Evolutionary conservation across 2,113 vertebrate genomes (phyloP).

Genomic region (Plecturocebus donacophilus): DNA sequence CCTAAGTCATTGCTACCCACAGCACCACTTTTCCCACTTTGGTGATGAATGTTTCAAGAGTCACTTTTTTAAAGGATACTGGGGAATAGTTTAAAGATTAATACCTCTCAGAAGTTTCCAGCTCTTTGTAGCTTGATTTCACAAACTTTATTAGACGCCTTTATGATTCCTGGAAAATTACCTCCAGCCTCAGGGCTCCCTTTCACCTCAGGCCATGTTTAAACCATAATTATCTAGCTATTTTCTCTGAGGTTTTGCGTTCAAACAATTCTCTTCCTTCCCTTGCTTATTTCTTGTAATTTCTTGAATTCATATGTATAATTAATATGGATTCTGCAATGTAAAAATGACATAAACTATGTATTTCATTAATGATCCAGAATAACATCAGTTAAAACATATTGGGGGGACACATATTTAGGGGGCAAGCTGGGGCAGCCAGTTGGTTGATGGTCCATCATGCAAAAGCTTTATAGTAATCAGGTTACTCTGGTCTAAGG

Average conservation of each 20-base stretch:
- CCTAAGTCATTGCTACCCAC: background rate
- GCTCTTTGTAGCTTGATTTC: conserved; percentile 8
- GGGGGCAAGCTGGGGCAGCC: background rate
- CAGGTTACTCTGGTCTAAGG: background rate
- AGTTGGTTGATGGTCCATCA: background rate
- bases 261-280: background rate
- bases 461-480: background rate
- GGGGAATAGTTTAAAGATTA: background rate
- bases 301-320: background rate
- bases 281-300: background rate
- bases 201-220: background rate
- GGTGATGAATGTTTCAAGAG: background rate
- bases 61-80: background rate
- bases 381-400: background rate
- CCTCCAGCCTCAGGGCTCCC: background rate
- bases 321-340: background rate
- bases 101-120: conserved; percentile 34
- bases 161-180: background rate
- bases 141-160: background rate
- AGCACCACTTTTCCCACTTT: background rate
- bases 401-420: background rate
- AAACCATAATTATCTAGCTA: background rate
- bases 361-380: background rate
- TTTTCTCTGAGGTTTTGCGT: conserved; percentile 9
- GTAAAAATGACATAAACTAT: background rate